These are phyloP conservation scores for Tetrapedia diversipes DNA, from an alignment of 2,888 invertebrate species.

Conservation along the genomic window DNA sequence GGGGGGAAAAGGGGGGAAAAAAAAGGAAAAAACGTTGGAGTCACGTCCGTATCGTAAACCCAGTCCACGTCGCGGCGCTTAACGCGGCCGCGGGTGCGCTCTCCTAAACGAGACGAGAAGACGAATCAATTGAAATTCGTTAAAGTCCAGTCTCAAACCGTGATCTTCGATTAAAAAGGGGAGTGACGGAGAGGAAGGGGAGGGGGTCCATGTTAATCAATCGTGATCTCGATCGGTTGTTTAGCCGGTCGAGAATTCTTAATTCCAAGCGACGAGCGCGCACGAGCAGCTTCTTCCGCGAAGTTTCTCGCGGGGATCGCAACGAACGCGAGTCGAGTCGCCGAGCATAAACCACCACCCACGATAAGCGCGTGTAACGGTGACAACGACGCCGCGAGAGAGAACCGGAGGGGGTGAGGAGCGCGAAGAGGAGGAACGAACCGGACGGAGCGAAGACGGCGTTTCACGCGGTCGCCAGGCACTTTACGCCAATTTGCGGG, in stretches of 20 bases:
- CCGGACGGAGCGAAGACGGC: slow-evolving; percentile 43
- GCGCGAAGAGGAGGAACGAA: slow-evolving; percentile 32
- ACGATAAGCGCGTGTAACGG: slow-evolving; percentile 49
- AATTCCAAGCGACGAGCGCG: slow-evolving; percentile 32
- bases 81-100: slow-evolving; percentile 14
- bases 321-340: slow-evolving; percentile 60
- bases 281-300: slow-evolving; percentile 7
- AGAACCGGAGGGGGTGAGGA: slow-evolving; percentile 35
- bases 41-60: slow-evolving; percentile 41
- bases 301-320: slow-evolving; percentile 15
- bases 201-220: slow-evolving; percentile 12
- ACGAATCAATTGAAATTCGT: slow-evolving; percentile 53
- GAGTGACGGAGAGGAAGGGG: background rate
- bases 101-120: slow-evolving; percentile 29
- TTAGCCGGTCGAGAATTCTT: slow-evolving; percentile 27
- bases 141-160: slow-evolving; percentile 34
- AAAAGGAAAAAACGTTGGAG: background rate
- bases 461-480: slow-evolving; percentile 51
- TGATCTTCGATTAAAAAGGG: slow-evolving; percentile 2
- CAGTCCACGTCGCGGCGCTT: slow-evolving; percentile 33
- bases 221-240: slow-evolving; percentile 21
- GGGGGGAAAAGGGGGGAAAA: too few species aligned
- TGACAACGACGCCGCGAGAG: slow-evolving; percentile 20
- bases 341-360: slow-evolving; percentile 60
- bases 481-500: slow-evolving; percentile 74